These are phyloP conservation scores for Lasioglossum marginatum DNA, from an alignment of 2,888 invertebrate genomes.

Conservation along the genomic window DNA sequence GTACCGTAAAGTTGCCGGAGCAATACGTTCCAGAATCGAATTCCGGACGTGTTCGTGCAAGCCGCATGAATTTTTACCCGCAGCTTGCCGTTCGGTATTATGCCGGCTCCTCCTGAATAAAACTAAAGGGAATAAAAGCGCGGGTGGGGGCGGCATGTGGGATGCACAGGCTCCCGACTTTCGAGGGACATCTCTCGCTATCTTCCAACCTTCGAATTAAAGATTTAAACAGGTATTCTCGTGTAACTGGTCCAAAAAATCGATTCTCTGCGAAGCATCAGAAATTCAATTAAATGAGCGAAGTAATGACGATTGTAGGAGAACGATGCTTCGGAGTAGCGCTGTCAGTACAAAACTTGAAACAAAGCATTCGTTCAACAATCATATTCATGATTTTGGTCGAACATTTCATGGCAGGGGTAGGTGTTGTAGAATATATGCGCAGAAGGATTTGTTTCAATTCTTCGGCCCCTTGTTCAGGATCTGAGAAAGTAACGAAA, in stretches of 20 bases:
- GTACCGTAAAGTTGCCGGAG: conserved; percentile 61
- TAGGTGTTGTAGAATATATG: too few relatives aligned
- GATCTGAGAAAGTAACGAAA: too few relatives aligned
- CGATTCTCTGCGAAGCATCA: neutral
- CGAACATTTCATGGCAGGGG: too few relatives aligned
- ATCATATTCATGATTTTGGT: too few relatives aligned
- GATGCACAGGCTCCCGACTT: neutral
- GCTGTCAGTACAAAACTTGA: too few relatives aligned
- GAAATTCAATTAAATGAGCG: too few relatives aligned
- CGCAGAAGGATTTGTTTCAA: too few relatives aligned
- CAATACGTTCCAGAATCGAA: conserved; percentile 59
- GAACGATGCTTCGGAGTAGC: too few relatives aligned
- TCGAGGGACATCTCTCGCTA: neutral
- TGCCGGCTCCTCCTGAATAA: neutral
- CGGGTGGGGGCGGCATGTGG: neutral
- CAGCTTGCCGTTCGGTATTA: neutral
- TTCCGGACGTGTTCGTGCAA: conserved; percentile 55
- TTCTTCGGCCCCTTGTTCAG: too few relatives aligned
- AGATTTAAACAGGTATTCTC: neutral
- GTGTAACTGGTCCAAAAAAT: neutral
- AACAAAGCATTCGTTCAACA: too few relatives aligned
- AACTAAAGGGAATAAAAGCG: neutral
- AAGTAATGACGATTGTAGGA: too few relatives aligned
- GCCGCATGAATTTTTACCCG: conserved; percentile 57
- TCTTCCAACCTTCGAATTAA: neutral